Conservation (phyloP, 2,888 invertebrate genomes). For the Lithophane semibrunnea region DNA sequence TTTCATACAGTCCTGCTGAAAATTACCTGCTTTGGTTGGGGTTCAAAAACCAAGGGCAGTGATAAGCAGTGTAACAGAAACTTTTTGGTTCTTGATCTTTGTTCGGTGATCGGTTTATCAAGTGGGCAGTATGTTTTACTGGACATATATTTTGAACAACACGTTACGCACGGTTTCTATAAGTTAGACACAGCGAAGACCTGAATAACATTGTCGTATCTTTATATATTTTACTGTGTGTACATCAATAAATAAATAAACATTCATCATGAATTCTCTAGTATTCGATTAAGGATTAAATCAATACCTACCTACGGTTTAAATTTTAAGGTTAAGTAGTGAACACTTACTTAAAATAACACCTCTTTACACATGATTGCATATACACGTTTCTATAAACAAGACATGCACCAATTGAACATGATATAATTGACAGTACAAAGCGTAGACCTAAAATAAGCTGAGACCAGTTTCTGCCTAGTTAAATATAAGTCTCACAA, state of each 20-base stretch:
- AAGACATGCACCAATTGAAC: constrained; percentile 31
- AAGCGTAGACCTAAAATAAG: constrained; percentile 45
- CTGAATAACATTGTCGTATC: background rate
- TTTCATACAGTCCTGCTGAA: background rate
- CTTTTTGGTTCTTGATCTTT: background rate
- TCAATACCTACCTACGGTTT: background rate
- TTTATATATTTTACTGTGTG: no score
- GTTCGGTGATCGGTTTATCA: no score
- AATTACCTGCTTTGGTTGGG: background rate
- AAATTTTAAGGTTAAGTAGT: background rate
- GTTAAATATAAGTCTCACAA: constrained; percentile 56
- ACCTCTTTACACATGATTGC: constrained; percentile 4
- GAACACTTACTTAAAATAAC: constrained; percentile 2
- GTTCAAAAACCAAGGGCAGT: background rate
- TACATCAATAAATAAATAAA: no score
- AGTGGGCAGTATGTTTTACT: background rate
- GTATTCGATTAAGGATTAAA: background rate
- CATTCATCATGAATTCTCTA: background rate
- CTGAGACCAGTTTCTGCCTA: constrained; percentile 43
- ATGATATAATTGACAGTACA: constrained; percentile 42
- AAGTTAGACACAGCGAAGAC: background rate
- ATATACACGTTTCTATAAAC: constrained; percentile 17
- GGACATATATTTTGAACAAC: background rate
- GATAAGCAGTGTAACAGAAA: background rate
- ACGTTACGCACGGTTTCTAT: background rate